phyloP scores from a whole-genome alignment of 2,113 vertebrate genomes.

The Oreochromis spilurus region DNA sequence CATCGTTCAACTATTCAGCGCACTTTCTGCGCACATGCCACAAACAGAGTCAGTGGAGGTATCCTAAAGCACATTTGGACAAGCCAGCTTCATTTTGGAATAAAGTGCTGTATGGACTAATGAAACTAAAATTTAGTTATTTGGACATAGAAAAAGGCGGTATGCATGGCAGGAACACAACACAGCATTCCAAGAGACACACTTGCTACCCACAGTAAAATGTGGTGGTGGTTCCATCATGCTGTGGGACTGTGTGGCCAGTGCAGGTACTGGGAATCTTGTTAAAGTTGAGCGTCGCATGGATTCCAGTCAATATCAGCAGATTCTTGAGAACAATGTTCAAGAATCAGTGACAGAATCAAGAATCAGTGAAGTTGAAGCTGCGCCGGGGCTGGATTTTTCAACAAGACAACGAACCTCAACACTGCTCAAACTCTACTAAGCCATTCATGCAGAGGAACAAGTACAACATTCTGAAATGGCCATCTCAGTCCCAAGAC shows the following conservation, averaged over 20 bases:
- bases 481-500: background rate
- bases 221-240: background rate
- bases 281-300: background rate
- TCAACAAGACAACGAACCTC: background rate
- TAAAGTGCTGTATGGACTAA: fast-evolving
- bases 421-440: background rate
- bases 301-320: background rate
- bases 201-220: background rate
- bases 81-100: background rate
- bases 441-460: background rate
- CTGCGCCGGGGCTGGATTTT: fast-evolving
- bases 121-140: background rate
- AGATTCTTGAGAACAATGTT: background rate
- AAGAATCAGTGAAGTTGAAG: background rate
- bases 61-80: background rate
- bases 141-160: background rate
- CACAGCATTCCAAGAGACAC: background rate
- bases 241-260: background rate
- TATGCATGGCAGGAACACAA: background rate
- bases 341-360: background rate
- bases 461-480: background rate
- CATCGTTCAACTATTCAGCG: background rate
- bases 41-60: background rate
- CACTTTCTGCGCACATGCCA: background rate
- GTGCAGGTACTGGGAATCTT: background rate